Evolutionary conservation across 1,140 invertebrate species (phyloP), one percentile per base, ranked within the genome.

Genomic region (Drosophila ironensis): DNA sequence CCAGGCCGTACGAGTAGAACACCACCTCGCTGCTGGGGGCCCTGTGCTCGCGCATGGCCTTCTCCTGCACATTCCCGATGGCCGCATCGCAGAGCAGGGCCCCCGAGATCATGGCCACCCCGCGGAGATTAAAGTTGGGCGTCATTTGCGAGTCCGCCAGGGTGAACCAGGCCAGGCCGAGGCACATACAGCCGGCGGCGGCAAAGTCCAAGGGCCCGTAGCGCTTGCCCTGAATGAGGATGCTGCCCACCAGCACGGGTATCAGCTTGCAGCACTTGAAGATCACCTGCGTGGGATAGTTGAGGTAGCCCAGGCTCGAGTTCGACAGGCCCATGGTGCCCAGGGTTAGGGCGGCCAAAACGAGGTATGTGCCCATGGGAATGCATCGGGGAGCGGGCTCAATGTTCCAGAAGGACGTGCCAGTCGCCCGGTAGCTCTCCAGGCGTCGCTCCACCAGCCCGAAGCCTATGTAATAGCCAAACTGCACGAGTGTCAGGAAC

Each of bases 221-320:
- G 70, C 93, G 93, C 91, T 98, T 98, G 72, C 95, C 94, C 92
- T 98, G 95, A 86, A 99, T 98, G 14, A 98, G 72, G 68, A 98
- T 95, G 63, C 97, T 96, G 37, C 97, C 97, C 61, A 98, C 93
- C 72, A 99, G 92, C 0, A 98, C 97, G 2, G 98, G 98, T 75
- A 99, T 97, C 0, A 99, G 92, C 91, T 99, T 99, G 88, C 98
- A 99, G 88, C 97, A 98, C 91, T 98, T 98, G 88, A 98, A 98
- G 72, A 98, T 97, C n/a, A 98, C 94, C 91, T 95, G 92, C 1
- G 96, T 98, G 12, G 98, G 97, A 91, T 98, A 99, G 90, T 99
- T 99, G 0, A 99, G 91, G 90, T 98, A 98, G 33, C 95, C 97
- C n/a, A 99, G 91, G 4, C 97, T 97, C 7, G 97, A 94, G 91